Percentiles rank a stretch among this genome's conserved stretches.
phyloP scores from a whole-genome alignment of 2,113 vertebrate genomes.

The Pygoscelis adeliae region DNA sequence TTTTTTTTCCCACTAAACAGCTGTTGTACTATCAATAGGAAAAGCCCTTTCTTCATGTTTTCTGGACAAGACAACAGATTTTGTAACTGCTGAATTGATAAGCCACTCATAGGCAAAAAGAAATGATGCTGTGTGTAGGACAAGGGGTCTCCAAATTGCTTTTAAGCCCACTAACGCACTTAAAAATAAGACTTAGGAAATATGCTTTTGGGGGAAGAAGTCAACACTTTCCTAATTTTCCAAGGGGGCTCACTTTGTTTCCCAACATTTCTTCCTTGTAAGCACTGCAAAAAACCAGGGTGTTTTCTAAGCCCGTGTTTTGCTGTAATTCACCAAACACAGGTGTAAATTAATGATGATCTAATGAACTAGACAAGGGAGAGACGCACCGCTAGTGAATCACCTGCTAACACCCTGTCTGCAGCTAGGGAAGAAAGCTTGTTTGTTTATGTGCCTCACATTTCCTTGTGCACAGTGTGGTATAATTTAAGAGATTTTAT shows the following conservation, averaged over 20 bases:
- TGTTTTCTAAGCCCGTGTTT: background rate
- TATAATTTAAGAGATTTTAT: background rate
- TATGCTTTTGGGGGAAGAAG: background rate
- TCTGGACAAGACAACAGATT: background rate
- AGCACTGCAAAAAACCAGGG: background rate
- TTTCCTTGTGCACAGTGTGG: background rate
- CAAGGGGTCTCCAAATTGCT: background rate
- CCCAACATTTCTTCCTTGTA: background rate
- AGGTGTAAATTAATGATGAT: background rate
- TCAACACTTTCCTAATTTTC: background rate
- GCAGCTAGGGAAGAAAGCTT: background rate
- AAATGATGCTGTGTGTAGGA: background rate
- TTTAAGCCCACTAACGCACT: background rate
- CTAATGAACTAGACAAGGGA: background rate
- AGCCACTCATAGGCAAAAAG: background rate
- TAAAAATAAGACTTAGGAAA: background rate
- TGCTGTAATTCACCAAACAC: background rate
- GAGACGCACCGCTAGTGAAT: background rate
- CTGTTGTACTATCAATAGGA: background rate
- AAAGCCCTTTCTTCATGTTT: background rate
- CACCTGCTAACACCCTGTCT: background rate
- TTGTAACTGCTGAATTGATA: background rate
- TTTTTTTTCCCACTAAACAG: background rate
- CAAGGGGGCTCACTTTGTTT: background rate
- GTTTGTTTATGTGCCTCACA: background rate